Evolutionary conservation across 1,140 invertebrate genomes (phyloP).

Genomic region (Lerema accius): DNA sequence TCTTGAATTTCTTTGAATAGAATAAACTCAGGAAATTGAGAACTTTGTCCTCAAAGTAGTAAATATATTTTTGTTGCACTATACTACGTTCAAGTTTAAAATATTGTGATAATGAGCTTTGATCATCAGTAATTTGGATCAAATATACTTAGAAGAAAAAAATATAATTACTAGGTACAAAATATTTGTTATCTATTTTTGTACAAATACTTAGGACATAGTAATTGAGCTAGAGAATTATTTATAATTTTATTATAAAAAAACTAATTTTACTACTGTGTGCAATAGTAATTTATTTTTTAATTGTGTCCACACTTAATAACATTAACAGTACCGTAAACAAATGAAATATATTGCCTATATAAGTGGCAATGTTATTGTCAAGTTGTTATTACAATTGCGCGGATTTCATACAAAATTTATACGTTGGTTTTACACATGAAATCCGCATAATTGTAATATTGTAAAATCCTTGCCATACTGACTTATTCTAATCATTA

Average conservation of each 20-base stretch:
- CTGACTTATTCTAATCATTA: constrained; percentile 2
- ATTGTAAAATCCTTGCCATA: background rate
- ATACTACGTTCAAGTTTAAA: background rate
- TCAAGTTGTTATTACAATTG: constrained; percentile 1
- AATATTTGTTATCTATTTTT: constrained; percentile 5
- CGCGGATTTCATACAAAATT: constrained; percentile 9
- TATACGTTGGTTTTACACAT: background rate
- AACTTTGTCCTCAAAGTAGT: background rate
- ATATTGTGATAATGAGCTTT: background rate
- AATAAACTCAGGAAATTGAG: background rate
- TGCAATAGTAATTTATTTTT: constrained; percentile 1
- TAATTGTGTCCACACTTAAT: background rate
- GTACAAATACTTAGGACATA: constrained; percentile 7
- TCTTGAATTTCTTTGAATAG: too few relatives aligned
- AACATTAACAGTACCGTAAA: background rate
- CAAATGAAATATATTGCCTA: constrained; percentile 1
- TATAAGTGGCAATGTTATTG: constrained; percentile 19
- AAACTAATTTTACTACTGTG: constrained; percentile 5
- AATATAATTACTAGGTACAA: constrained; percentile 9
- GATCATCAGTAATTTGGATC: background rate
- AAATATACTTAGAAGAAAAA: background rate
- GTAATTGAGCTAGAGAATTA: constrained; percentile 22
- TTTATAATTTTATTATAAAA: constrained; percentile 7
- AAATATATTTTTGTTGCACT: background rate
- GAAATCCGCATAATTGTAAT: constrained; percentile 13